Percentiles rank a stretch among this genome's conserved stretches.
These are phyloP conservation scores for Rotaria magnacalcarata DNA, from an alignment of 2,888 invertebrate species.

Conservation along the genomic window DNA sequence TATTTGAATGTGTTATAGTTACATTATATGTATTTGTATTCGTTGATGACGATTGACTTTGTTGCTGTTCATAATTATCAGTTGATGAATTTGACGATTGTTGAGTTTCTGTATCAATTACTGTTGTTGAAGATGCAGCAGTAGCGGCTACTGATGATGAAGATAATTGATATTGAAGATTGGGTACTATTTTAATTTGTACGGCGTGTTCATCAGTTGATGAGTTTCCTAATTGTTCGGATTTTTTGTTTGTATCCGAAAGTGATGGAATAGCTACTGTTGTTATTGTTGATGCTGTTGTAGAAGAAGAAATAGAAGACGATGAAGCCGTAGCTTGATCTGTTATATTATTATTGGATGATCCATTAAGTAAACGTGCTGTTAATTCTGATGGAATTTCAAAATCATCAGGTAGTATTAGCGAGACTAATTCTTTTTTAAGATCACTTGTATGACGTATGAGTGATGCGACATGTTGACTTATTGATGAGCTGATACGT, in stretches of 20 bases:
- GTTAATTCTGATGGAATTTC: not conserved
- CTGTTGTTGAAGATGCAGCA: not conserved
- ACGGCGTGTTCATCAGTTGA: conserved; percentile 19
- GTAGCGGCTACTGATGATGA: not conserved
- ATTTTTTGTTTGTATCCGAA: not conserved
- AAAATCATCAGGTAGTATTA: conserved; percentile 73
- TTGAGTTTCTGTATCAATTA: not conserved
- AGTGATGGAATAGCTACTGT: not conserved
- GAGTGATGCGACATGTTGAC: conserved; percentile 49
- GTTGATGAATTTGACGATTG: not conserved
- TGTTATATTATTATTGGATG: not conserved
- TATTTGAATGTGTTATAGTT: not conserved
- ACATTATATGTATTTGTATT: not conserved
- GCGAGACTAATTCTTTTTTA: conserved; percentile 77
- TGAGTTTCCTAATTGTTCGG: not conserved
- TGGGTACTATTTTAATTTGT: conserved; percentile 23
- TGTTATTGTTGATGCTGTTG: not conserved
- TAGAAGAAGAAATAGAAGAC: not conserved
- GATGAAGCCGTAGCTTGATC: not conserved
- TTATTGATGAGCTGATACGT: conserved; percentile 37
- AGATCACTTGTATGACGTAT: conserved; percentile 77
- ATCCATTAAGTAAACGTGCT: not conserved
- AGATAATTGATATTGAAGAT: conserved; percentile 27
- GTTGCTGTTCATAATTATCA: not conserved
- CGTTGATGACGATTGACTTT: not conserved